These are phyloP conservation scores for Nephrotoma appendiculata DNA, from an alignment of 2,888 invertebrate species.

Conservation along the genomic window DNA sequence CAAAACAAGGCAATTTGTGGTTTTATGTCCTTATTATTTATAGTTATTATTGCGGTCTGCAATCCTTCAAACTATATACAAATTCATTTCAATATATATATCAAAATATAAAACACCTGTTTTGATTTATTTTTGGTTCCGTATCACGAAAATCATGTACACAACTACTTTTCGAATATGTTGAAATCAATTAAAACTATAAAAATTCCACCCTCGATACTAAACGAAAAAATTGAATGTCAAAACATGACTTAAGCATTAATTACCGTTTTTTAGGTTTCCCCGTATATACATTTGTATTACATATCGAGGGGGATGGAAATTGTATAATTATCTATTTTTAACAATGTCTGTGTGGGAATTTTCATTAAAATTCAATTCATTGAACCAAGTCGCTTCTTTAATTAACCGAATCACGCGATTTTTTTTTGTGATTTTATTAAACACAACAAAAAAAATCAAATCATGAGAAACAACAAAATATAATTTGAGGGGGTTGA, in stretches of 20 bases:
- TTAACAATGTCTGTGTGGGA: background rate
- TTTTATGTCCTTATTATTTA: background rate
- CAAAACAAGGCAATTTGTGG: background rate
- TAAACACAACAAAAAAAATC: background rate
- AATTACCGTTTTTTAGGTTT: background rate
- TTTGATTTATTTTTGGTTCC: background rate
- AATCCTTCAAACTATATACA: background rate
- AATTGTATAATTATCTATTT: background rate
- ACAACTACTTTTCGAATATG: background rate
- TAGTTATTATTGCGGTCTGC: background rate
- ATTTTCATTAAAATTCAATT: background rate
- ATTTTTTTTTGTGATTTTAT: background rate
- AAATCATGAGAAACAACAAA: background rate
- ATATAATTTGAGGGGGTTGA: background rate
- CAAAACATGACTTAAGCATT: background rate
- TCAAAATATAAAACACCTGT: background rate
- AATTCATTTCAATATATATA: background rate
- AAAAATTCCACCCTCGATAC: background rate
- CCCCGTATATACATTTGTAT: background rate
- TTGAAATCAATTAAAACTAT: background rate
- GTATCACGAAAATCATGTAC: background rate
- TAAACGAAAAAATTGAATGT: background rate
- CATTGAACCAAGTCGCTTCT: background rate
- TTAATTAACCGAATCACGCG: background rate
- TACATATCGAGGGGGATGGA: background rate